Evolutionary conservation across 1,140 invertebrate genomes (phyloP), one percentile per base, ranked within the genome.

Genomic region (Adelges cooleyi): DNA sequence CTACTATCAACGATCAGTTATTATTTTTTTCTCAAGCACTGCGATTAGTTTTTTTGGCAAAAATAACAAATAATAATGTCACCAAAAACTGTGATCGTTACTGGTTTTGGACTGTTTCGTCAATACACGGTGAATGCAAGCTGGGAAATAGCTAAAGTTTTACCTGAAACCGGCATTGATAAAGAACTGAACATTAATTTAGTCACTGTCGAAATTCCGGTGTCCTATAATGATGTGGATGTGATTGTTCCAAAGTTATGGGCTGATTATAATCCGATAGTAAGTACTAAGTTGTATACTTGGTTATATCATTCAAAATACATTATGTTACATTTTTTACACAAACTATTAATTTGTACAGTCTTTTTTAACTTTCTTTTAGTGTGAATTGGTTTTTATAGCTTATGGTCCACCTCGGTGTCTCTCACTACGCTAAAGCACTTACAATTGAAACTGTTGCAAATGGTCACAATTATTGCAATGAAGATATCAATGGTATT

Each of bases 81-180:
- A 15, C 3, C 1, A 20, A 62, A 48, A 46, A 46, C 25, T 25
- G 65, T 76, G 65, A 48, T 86, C 17, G 76, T 86, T 53, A 83
- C 82, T 69, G 88, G 87, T 15, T 90, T 89, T 76, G 87, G 86
- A 13, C 86, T 86, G 27, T 90, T 89, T 75, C 73, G 76, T 25
- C 71, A 73, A 11, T 82, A 89, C 70, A 72, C 72, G 22, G 74
- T 86, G 10, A 90, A 90, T 72, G 82, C 87, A 1, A 90, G 87
- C 71, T 89, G 86, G 86, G 81, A 86, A 71, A 81, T 83, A 18
- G 86, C 87, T 0, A 82, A 83, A 71, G 71, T 81, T 62, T 72
- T 86, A 66, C 75, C 77, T 27, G 68, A 74, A 4, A 69, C 73
- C 18, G 68, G 77, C 46, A 69, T 74, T 4, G 51, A 74, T 15